Evolutionary conservation across 2,888 invertebrate genomes (phyloP).

Genomic region (Anoncus sp.): DNA sequence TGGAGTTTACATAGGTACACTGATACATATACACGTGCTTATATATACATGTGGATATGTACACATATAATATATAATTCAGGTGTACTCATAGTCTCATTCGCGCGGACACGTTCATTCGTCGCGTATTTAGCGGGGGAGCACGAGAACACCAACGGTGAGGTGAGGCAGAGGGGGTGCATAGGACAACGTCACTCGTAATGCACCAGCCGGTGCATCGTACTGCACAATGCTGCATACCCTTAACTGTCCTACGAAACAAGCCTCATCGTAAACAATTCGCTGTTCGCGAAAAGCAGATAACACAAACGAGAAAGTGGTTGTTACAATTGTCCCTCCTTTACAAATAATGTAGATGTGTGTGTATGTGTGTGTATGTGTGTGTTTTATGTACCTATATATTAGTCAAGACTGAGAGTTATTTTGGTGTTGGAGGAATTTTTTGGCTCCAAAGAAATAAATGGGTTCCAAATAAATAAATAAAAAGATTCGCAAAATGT

Average conservation of each 20-base stretch:
- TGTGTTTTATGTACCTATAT: background rate
- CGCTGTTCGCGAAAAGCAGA: slow-evolving; percentile 49
- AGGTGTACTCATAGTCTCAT: slow-evolving; percentile 23
- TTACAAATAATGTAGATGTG: background rate
- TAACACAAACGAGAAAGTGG: slow-evolving; percentile 33
- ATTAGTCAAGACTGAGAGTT: background rate
- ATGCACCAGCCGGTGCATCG: slow-evolving; percentile 46
- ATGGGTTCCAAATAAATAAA: too few relatives aligned
- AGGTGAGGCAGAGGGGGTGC: background rate
- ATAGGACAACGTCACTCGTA: slow-evolving; percentile 47
- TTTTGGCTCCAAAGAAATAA: too few relatives aligned
- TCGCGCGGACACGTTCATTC: slow-evolving; percentile 44
- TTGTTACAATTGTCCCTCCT: background rate
- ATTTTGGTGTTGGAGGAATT: too few relatives aligned
- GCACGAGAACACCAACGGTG: slow-evolving; percentile 10
- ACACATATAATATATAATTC: slow-evolving; percentile 30
- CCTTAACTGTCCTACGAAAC: slow-evolving; percentile 55
- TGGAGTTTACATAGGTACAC: slow-evolving; percentile 12
- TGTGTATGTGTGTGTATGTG: background rate
- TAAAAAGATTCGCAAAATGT: too few relatives aligned
- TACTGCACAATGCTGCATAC: slow-evolving; percentile 45
- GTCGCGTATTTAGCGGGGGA: slow-evolving; percentile 36
- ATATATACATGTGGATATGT: too few relatives aligned
- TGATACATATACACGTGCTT: background rate
- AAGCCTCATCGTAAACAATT: slow-evolving; percentile 60